Evolutionary conservation across 2,113 vertebrate genomes (phyloP), one percentile per base, ranked within the genome.

Genomic region (Phalacrocorax pelagicus): DNA sequence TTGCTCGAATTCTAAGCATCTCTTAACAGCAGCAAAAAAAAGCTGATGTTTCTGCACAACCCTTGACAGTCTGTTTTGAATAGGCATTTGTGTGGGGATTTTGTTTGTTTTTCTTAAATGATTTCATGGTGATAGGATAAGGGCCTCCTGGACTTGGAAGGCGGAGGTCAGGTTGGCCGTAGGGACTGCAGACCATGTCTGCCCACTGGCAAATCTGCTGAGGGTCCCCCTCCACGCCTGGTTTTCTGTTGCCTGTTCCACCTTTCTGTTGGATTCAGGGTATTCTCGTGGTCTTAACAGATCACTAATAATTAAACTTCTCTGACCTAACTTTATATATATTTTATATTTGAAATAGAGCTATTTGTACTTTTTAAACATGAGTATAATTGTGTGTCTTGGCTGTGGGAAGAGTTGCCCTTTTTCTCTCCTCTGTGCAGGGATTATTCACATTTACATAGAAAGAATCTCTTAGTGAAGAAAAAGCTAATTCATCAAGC

Each of bases 81-180:
- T 38, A 16, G 6, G 5, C 0, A 0, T 22, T 88, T n/a, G 2
- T 57, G 26, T 34, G 15, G 13, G 12, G 21, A 6, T 58, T 66
- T 88, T 34, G 23, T 69, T 75, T 40, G 13, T 26, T 81, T 85
- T 71, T 29, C 21, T 40, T 17, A 7, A 40, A 74, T 61, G 10
- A 5, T 75, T 54, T 74, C 11, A 3, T 30, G 42, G 42, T 57
- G 18, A 6, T 69, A 21, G 40, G 14, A 10, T 26, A 29, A 73
- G 26, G 23, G 8, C 66, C 17, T 87, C 42, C 30, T 70, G 55
- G 21, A 27, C 24, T 47, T n/a, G 15, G 7, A 44, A 40, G 30
- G 18, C 36, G 20, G 11, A 74, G 36, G 38, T 75, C 34, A 0
- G 17, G 5, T 27, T 67, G 3, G 52, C 24, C 0, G 0, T 10